Base-by-base conservation (phyloP, 1,140 invertebrate species). In the Pseudobourletiella spinata region DNA sequence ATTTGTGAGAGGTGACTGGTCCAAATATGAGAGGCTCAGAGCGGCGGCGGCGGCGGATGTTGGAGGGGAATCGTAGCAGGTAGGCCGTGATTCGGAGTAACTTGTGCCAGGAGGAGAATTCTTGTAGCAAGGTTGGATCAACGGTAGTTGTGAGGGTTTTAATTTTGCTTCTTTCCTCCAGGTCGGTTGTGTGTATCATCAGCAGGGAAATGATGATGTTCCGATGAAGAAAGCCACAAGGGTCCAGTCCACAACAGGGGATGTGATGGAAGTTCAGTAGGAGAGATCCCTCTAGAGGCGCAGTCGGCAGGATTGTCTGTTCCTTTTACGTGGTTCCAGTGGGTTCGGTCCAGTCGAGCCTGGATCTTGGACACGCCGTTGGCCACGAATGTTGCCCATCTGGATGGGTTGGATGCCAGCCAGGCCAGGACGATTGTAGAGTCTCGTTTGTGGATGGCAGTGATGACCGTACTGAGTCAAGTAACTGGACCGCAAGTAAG, bases 271-370 rank as follows among this genome's bases (percentile, higher is more conserved):
- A 50, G 22, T 24, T n/a, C 22, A 50, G 6, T 18, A 18, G 46
- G 46, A 22, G 14, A 14, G 14, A 61, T 3, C 16, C 62, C 62
- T 0, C 62, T 3, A 15, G 25, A 32, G 16, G 57, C 46, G 20
- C 29, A 58, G 2, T 64, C 56, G 4, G 57, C 57, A 4, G 57
- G 62, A 50, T 61, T 64, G 39, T 50, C 30, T 4, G 18, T 28
- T 2, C 62, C 62, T 4, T 54, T 54, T 1, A 64, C 46, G 28
- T 64, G 62, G 8, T 29, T 1, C 62, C 62, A 64, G 22, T 64
- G 63, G 2, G 15, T 54, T 4, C 32, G 15, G 18, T 15, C 16
- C 14, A 42, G 20, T 2, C 11, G n/a, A 2, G 57, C 57, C 1
- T 30, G 4, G 16, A 64, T 64, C 25, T 64, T 43, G 1, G 24